A percentile compares a stretch with the other conserved stretches of the same genome.
Conservation (phyloP, 2,888 invertebrate genomes). For the Tetramorium bicarinatum region DNA sequence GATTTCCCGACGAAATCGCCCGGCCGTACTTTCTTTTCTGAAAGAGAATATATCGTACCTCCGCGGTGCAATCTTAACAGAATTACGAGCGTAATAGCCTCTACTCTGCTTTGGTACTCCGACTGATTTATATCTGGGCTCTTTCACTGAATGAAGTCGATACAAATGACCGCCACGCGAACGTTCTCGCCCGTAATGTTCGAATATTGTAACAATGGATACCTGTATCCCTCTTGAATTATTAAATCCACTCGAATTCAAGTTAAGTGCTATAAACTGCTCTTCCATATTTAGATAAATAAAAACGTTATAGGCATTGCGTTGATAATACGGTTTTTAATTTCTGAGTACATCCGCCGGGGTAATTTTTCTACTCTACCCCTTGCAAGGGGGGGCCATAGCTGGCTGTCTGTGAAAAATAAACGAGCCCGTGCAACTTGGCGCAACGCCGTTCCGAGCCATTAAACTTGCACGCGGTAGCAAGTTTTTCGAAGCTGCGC, state of each 20-base stretch:
- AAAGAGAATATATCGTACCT: constrained; percentile 61
- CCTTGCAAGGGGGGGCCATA: constrained; percentile 1
- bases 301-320: constrained; percentile 5
- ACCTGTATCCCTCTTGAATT: background rate
- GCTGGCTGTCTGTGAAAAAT: constrained; percentile 65
- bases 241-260: background rate
- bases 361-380: constrained; percentile 37
- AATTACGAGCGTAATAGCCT: constrained; percentile 70
- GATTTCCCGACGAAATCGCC: constrained; percentile 64
- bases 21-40: constrained; percentile 59
- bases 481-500: constrained; percentile 68
- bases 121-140: constrained; percentile 56
- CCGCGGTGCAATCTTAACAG: constrained; percentile 67
- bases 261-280: background rate
- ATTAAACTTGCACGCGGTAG: constrained; percentile 69
- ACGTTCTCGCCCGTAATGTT: constrained; percentile 8
- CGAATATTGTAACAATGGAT: constrained; percentile 27
- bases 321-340: constrained; percentile 42
- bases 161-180: constrained; percentile 51
- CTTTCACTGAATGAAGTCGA: constrained; percentile 50
- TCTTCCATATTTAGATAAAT: constrained; percentile 2
- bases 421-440: constrained; percentile 66
- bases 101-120: constrained; percentile 27
- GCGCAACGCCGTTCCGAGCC: constrained; percentile 73
- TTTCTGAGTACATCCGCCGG: constrained; percentile 16